Percentiles rank a stretch among this genome's conserved stretches.
Evolutionary conservation across 1,140 invertebrate species (phyloP).

Genomic region (fruit fly (Drosophila melanogaster)): DNA sequence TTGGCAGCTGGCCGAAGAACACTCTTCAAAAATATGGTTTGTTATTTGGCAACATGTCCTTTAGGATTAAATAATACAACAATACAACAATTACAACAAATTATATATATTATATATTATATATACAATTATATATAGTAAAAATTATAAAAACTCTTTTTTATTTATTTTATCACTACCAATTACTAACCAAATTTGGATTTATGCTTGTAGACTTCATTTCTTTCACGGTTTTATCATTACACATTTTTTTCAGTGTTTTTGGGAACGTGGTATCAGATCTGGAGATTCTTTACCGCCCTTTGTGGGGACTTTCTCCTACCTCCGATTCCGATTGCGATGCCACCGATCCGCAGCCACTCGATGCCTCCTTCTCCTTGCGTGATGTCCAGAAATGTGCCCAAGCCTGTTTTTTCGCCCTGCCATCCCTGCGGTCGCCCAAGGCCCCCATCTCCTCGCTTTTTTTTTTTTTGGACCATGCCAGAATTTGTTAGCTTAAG

Average conservation of each 20-base stretch:
- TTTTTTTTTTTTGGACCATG: slow-evolving; percentile 55
- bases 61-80: too few relatives aligned
- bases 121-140: too few relatives aligned
- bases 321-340: slow-evolving; percentile 31
- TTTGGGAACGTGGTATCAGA: slow-evolving; percentile 1
- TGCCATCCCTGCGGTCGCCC: neutral
- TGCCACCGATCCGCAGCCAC: slow-evolving; percentile 40
- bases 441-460: neutral
- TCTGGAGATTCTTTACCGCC: slow-evolving; percentile 47
- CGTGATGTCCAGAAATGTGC: slow-evolving; percentile 79
- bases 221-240: too few relatives aligned
- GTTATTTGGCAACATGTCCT: neutral
- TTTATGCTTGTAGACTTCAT: too few relatives aligned
- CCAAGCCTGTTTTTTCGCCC: slow-evolving; percentile 65
- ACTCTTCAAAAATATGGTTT: slow-evolving; percentile 26
- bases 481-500: slow-evolving; percentile 78
- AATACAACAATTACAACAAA: too few relatives aligned
- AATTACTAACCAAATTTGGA: too few relatives aligned
- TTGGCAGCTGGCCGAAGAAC: slow-evolving; percentile 27
- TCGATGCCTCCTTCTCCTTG: slow-evolving; percentile 65
- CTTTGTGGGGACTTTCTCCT: slow-evolving; percentile 73
- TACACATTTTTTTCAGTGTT: slow-evolving; percentile 11
- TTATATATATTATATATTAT: too few relatives aligned
- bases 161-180: too few relatives aligned
- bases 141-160: too few relatives aligned